These are phyloP conservation scores for Pseudococcus viburni DNA, from an alignment of 2,888 invertebrate genomes.

Conservation along the genomic window DNA sequence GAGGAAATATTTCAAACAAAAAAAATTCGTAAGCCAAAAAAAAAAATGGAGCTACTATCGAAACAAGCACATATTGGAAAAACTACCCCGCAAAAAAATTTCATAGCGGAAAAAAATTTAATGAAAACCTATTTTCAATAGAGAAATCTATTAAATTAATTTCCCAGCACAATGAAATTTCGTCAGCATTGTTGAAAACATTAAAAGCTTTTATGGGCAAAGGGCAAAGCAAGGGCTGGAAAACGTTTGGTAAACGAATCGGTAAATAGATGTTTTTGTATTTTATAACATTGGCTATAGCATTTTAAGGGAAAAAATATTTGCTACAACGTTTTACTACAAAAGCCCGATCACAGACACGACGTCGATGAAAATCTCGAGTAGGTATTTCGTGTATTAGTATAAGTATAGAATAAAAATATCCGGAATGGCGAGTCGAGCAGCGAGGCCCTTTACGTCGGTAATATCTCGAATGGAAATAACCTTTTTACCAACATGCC, in stretches of 20 bases:
- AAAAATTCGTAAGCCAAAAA: neutral
- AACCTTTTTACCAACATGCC: slow-evolving; percentile 7
- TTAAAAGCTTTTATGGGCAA: slow-evolving; percentile 28
- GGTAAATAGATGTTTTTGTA: slow-evolving; percentile 48
- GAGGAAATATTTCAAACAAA: neutral
- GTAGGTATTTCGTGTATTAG: neutral
- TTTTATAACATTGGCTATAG: slow-evolving; percentile 25
- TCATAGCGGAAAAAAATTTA: slow-evolving; percentile 14
- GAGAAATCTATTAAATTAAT: slow-evolving; percentile 47
- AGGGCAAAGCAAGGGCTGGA: neutral
- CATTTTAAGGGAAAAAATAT: slow-evolving; percentile 25
- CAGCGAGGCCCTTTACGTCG: neutral
- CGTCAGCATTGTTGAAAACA: slow-evolving; percentile 42
- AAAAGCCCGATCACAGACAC: neutral
- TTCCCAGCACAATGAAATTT: slow-evolving; percentile 27
- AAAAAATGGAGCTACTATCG: neutral
- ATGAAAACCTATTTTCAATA: slow-evolving; percentile 29
- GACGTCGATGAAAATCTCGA: slow-evolving; percentile 28
- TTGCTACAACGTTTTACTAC: neutral
- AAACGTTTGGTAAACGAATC: slow-evolving; percentile 34
- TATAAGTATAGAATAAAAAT: neutral
- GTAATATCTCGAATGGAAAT: slow-evolving; percentile 30
- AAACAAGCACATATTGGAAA: neutral
- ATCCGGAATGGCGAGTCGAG: neutral
- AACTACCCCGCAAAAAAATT: neutral